A percentile compares a stretch with the other conserved stretches of the same genome.
These are phyloP conservation scores for Cyprinodon variegatus DNA, from an alignment of 2,113 vertebrate species.

Conservation along the genomic window DNA sequence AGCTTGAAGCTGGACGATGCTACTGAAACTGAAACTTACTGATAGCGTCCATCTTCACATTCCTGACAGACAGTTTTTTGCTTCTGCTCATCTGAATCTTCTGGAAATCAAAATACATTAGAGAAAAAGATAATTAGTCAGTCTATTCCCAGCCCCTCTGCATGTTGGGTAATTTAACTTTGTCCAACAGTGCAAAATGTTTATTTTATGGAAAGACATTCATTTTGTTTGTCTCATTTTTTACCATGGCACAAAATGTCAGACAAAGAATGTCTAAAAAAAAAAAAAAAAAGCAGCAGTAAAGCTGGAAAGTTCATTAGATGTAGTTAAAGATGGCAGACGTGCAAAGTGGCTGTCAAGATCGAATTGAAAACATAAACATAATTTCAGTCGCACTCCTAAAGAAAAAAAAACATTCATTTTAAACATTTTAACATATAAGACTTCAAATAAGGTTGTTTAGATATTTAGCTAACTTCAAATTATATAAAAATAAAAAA, in stretches of 20 bases:
- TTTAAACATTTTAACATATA: neutral
- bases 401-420: neutral
- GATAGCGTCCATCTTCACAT: slow-evolving; percentile 74
- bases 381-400: neutral
- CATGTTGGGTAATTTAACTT: neutral
- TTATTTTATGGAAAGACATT: neutral
- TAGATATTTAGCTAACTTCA: no score
- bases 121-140: neutral
- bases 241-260: neutral
- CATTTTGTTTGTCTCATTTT: neutral
- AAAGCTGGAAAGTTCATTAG: neutral
- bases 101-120: slow-evolving; percentile 32
- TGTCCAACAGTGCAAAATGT: neutral
- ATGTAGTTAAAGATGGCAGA: neutral
- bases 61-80: slow-evolving; percentile 63
- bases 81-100: slow-evolving; percentile 27
- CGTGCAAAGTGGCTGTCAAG: no score
- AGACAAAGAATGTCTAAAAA: no score
- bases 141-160: neutral
- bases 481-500: neutral
- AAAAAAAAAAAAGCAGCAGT: neutral
- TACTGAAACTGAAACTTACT: slow-evolving; percentile 57
- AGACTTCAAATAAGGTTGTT: neutral
- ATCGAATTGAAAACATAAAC: neutral
- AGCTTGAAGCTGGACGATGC: neutral